phyloP scores from a whole-genome alignment of 1,140 invertebrate species.

The Sesamia nonagrioides region DNA sequence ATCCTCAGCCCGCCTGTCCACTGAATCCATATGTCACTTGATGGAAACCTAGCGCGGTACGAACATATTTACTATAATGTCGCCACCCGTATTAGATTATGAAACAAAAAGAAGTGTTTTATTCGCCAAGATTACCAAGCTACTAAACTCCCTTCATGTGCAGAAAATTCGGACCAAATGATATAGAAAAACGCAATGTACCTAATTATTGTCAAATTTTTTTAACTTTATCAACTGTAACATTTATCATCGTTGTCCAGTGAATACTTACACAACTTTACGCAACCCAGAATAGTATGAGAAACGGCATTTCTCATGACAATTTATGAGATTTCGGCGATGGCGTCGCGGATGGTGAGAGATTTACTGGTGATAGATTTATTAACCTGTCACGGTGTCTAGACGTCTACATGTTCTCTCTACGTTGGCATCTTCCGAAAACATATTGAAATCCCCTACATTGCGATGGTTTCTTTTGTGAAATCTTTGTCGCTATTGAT shows the following conservation, averaged over 20 bases:
- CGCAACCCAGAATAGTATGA: not conserved
- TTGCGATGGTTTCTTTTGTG: not conserved
- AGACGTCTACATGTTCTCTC: not conserved
- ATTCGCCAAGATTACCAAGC: too few species aligned
- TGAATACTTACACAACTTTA: not conserved
- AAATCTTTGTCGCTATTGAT: not conserved
- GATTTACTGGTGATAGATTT: slow-evolving; percentile 28
- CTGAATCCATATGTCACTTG: slow-evolving; percentile 23
- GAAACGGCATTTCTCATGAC: not conserved
- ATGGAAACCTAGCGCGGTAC: too few species aligned
- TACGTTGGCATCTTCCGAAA: not conserved
- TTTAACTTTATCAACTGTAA: not conserved
- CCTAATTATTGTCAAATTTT: too few species aligned
- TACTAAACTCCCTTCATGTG: too few species aligned
- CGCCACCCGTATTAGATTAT: too few species aligned
- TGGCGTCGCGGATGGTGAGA: slow-evolving; percentile 4
- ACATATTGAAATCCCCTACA: not conserved
- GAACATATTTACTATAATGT: too few species aligned
- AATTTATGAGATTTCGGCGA: slow-evolving; percentile 30
- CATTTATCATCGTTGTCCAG: not conserved
- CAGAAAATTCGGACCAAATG: too few species aligned
- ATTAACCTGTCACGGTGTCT: slow-evolving; percentile 18
- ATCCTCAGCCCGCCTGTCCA: slow-evolving; percentile 13
- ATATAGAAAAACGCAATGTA: too few species aligned
- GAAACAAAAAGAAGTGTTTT: too few species aligned